These are phyloP conservation scores for Drosophila santomea DNA, from an alignment of 1,140 invertebrate genomes.

Conservation along the genomic window DNA sequence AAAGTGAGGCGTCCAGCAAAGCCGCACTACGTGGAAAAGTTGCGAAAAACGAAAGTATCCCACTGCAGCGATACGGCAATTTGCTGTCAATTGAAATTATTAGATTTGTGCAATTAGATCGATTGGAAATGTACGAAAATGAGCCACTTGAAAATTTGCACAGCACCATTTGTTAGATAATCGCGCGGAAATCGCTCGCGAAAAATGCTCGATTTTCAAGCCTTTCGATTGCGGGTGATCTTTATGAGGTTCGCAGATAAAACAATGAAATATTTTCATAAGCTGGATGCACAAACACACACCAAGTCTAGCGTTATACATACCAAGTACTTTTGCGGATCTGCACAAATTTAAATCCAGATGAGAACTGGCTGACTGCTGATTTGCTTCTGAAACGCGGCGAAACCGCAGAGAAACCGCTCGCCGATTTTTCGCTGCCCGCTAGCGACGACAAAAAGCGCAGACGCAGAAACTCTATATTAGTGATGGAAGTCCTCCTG, in stretches of 20 bases:
- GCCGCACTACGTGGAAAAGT: conserved; percentile 23
- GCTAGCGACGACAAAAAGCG: conserved; percentile 19
- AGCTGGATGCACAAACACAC: conserved; percentile 8
- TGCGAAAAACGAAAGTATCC: conserved; percentile 29
- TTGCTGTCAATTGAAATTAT: conserved; percentile 25
- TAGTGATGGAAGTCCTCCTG: not conserved
- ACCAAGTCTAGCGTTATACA: conserved; percentile 44
- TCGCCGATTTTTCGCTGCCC: conserved; percentile 18
- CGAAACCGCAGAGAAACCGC: conserved; percentile 37
- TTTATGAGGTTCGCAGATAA: conserved; percentile 7
- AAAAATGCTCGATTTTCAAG: not conserved
- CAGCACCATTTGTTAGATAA: conserved; percentile 65
- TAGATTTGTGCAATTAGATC: conserved; percentile 22
- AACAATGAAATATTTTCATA: conserved; percentile 36
- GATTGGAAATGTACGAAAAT: conserved; percentile 2
- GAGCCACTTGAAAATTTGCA: conserved; percentile 27
- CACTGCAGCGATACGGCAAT: not conserved
- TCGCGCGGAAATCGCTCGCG: conserved; percentile 5
- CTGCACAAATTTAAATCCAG: conserved; percentile 62
- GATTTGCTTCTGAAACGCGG: conserved; percentile 62
- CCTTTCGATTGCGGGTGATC: not conserved
- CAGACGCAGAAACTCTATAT: conserved; percentile 3
- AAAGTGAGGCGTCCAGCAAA: conserved; percentile 21
- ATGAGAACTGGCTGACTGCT: conserved; percentile 54
- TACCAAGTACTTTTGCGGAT: conserved; percentile 67